phyloP scores from a whole-genome alignment of 2,113 vertebrate genomes.

The cattle (Bos taurus) region ARS-UCD2.0 NC_037334.1:81298001-81298500 shows the following conservation, averaged over 20 bases:
- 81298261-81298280: not conserved
- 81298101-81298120: not conserved
- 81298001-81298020: not conserved
- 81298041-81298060: not conserved
- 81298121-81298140: not conserved
- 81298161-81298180: not conserved
- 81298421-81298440: not conserved
- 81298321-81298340: not conserved
- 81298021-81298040: not conserved
- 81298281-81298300: constrained; percentile 17
- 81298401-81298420: not conserved
- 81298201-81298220: not conserved
- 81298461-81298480: not conserved
- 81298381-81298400: not conserved
- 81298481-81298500: not conserved
- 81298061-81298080: not conserved
- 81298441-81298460: not conserved
- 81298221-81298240: not conserved
- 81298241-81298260: not conserved
- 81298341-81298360: not conserved
- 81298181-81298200: not conserved
- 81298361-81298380: constrained; percentile 27
- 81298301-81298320: not conserved
- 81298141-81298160: not conserved
- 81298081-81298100: not conserved